These are phyloP conservation scores for Pantelozetes paolii DNA, from an alignment of 2,888 invertebrate species.

Conservation along the genomic window DNA sequence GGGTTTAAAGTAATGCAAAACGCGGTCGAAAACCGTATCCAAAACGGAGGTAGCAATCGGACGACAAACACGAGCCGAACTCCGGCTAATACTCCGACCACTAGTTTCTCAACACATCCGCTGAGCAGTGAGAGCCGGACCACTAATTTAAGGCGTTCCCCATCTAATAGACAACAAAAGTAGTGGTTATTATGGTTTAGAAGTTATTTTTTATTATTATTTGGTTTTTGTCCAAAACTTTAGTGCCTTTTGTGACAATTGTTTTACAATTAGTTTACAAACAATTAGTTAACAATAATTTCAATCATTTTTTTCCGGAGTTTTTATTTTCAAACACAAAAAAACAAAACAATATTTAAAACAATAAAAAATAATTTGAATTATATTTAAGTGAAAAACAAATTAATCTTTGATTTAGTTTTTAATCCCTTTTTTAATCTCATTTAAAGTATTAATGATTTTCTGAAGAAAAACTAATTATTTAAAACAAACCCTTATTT, in stretches of 20 bases:
- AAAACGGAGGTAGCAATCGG: background rate
- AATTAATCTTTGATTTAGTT: too few relatives aligned
- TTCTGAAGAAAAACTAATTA: too few relatives aligned
- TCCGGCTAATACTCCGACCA: background rate
- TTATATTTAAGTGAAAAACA: too few relatives aligned
- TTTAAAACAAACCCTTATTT: too few relatives aligned
- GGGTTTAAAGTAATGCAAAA: conserved; percentile 36
- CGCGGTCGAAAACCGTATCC: conserved; percentile 26
- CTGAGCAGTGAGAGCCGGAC: background rate
- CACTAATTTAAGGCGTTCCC: conserved; percentile 9
- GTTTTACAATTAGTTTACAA: background rate
- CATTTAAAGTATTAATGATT: too few relatives aligned
- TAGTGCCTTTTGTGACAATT: background rate
- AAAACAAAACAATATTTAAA: too few relatives aligned
- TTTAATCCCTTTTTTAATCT: too few relatives aligned
- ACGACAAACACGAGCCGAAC: conserved; percentile 3
- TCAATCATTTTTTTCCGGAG: too few relatives aligned
- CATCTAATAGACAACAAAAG: background rate
- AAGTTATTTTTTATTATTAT: background rate
- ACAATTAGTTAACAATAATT: background rate
- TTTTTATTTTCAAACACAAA: too few relatives aligned
- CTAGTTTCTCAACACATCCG: conserved; percentile 1
- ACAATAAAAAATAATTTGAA: too few relatives aligned
- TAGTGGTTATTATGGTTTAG: background rate
- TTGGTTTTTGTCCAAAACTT: background rate